Conservation (phyloP, 2,797 vertebrate genomes). For the Pantherophis alleghaniensis region DNA sequence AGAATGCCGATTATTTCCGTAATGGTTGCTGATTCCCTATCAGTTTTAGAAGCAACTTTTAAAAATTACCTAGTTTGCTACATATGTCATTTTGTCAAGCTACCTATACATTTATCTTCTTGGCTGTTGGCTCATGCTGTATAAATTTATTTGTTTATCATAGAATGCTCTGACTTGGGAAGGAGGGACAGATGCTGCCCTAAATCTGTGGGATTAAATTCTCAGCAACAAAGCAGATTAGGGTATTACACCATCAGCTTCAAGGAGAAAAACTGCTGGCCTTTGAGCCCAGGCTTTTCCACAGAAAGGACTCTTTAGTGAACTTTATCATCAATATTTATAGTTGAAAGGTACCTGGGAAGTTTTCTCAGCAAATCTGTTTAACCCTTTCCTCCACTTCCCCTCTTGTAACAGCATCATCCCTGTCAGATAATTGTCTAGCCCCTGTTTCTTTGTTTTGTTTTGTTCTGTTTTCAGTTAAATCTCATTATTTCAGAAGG, state of each 20-base stretch:
- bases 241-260: slow-evolving; percentile 57
- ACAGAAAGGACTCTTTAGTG: background rate
- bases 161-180: slow-evolving; percentile 9
- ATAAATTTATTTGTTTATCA: slow-evolving; percentile 47
- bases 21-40: background rate
- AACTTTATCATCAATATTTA: background rate
- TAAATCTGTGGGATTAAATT: slow-evolving; percentile 73
- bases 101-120: background rate
- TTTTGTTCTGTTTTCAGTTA: background rate
- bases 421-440: background rate
- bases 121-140: background rate
- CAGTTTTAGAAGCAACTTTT: background rate
- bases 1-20: background rate
- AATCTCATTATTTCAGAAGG: background rate
- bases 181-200: slow-evolving; percentile 72
- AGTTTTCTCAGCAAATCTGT: background rate
- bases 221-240: slow-evolving; percentile 73
- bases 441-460: background rate
- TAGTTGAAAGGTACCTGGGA: background rate
- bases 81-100: slow-evolving; percentile 41
- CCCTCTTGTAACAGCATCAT: background rate
- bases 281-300: background rate
- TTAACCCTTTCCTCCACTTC: background rate
- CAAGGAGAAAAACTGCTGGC: slow-evolving; percentile 48
- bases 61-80: slow-evolving; percentile 30